These are phyloP conservation scores for Nesospiza acunhae DNA, from an alignment of 2,113 vertebrate species.

Conservation along the genomic window DNA sequence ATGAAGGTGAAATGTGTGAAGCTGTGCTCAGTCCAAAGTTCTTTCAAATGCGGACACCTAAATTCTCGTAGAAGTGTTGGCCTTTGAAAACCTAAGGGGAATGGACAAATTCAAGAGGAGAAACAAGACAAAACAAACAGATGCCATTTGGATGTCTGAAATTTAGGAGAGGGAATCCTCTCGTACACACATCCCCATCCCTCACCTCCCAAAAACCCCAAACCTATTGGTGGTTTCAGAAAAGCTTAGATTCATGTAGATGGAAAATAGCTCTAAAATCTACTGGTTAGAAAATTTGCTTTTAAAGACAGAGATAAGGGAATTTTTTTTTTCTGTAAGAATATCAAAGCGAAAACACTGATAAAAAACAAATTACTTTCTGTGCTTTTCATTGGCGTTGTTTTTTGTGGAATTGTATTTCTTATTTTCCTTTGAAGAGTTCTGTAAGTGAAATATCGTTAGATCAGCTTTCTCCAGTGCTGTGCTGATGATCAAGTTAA, in stretches of 20 bases:
- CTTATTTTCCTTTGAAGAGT: slow-evolving; percentile 31
- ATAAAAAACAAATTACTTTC: neutral
- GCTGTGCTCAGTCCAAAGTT: slow-evolving; percentile 13
- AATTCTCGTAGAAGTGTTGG: neutral
- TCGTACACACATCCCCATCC: neutral
- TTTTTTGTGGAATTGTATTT: slow-evolving; percentile 17
- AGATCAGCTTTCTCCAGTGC: slow-evolving; percentile 46
- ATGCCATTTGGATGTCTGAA: neutral
- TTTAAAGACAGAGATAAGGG: neutral
- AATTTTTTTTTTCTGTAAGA: neutral
- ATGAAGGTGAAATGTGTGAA: neutral
- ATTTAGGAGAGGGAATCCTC: neutral
- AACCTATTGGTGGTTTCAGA: neutral
- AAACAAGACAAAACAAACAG: neutral
- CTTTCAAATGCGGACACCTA: neutral
- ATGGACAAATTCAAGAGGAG: neutral
- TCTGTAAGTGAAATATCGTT: neutral
- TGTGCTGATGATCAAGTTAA: slow-evolving; percentile 51
- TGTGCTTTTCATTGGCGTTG: slow-evolving; percentile 8
- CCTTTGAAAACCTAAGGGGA: neutral
- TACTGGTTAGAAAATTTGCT: slow-evolving; percentile 9
- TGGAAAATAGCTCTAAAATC: neutral
- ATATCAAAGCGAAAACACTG: neutral
- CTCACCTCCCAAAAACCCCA: neutral
- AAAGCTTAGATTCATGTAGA: neutral